Evolutionary conservation across 2,888 invertebrate genomes (phyloP), one percentile per base, ranked within the genome.

Genomic region (Microctonus hyperodae): DNA sequence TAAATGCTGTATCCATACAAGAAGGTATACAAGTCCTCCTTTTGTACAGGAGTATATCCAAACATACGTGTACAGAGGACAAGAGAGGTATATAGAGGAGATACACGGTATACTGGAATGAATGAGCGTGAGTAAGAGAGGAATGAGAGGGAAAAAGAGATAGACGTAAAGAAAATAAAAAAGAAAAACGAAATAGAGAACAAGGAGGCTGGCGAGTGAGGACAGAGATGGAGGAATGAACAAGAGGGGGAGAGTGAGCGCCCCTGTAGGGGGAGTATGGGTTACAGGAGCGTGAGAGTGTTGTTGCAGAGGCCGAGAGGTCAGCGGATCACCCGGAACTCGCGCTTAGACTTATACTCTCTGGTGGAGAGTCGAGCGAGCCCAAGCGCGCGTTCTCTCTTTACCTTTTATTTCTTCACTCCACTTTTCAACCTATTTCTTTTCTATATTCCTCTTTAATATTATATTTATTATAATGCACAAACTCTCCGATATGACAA

Each of bases 251-350:
- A 68, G 73, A 68, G 73, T 72, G 74, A 74, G 73, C 75, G 78
- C 76, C 74, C 74, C 77, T 76, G 78, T 78, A 79, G 81, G 78
- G 79, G 79, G 79, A 79, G 83, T 83, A 82, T 83, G 83, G 83
- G 83, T 83, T 83, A 83, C 83, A 83, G 83, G 83, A 83, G 83
- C 83, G 83, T 83, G 83, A 83, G 83, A 83, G 83, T 83, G 83
- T 83, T 83, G 82, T 82, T 81, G 83, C 80, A 82, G 82, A 83
- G 82, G 83, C 83, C 83, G 83, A 82, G 83, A 82, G 83, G 83
- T 83, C 83, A 83, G 83, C 83, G 83, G 83, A 83, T 83, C 83
- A 83, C 83, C 83, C 83, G 83, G 83, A 83, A 83, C 83, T 83
- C 83, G 82, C 83, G 83, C 81, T 73, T 73, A 73, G 73, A 73